phyloP scores from a whole-genome alignment of 2,113 vertebrate genomes.

The Nanorana parkeri region DNA sequence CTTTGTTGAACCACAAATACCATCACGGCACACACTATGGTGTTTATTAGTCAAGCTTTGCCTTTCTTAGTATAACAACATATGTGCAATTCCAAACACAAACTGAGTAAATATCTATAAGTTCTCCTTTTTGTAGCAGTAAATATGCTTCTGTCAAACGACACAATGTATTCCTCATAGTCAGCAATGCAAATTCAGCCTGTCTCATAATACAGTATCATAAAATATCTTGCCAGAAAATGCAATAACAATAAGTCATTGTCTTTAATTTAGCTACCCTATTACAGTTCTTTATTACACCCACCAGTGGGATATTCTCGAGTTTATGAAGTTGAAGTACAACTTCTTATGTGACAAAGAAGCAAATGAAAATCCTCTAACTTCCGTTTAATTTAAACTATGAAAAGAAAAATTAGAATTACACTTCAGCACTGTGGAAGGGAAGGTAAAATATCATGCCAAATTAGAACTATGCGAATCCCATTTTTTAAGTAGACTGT shows the following conservation, averaged over 20 bases:
- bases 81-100: neutral
- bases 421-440: neutral
- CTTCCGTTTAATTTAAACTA: constrained; percentile 1
- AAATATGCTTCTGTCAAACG: constrained; percentile 31
- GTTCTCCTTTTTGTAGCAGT: constrained; percentile 7
- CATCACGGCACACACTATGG: too few species aligned
- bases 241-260: constrained; percentile 56
- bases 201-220: constrained; percentile 50
- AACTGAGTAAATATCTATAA: constrained; percentile 6
- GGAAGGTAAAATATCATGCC: neutral
- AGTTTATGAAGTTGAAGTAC: constrained; percentile 55
- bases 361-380: constrained; percentile 19
- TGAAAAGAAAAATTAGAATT: neutral
- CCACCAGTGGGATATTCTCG: constrained; percentile 48
- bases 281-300: constrained; percentile 58
- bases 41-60: neutral
- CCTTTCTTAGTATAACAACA: neutral
- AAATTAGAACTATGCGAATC: neutral
- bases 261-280: constrained; percentile 57
- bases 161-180: constrained; percentile 20
- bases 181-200: constrained; percentile 40
- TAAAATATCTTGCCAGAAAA: constrained; percentile 54
- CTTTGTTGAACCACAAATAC: neutral
- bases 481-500: neutral
- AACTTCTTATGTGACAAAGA: constrained; percentile 31